Conservation (phyloP, 2,888 invertebrate species). For the Synergus japonicus region DNA sequence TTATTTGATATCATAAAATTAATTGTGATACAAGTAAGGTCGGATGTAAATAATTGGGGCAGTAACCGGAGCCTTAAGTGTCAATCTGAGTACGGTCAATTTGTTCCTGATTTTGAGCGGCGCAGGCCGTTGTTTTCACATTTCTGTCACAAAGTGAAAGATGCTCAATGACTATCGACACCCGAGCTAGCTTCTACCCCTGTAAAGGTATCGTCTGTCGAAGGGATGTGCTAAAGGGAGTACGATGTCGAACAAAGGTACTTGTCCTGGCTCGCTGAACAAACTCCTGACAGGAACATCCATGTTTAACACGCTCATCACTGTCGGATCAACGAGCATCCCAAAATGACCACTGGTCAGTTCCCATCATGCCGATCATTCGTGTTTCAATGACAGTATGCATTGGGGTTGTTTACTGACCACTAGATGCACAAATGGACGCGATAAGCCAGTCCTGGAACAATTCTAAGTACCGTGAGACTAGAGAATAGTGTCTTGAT, state of each 20-base stretch:
- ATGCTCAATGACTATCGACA: not conserved
- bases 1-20: no score
- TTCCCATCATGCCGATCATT: constrained; percentile 48
- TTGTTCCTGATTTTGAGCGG: not conserved
- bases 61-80: not conserved
- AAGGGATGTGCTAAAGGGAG: not conserved
- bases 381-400: constrained; percentile 47
- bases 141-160: constrained; percentile 8
- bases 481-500: constrained; percentile 35
- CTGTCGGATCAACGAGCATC: constrained; percentile 47
- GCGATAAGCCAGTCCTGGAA: constrained; percentile 69
- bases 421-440: constrained; percentile 59
- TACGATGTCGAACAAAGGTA: not conserved
- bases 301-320: constrained; percentile 56
- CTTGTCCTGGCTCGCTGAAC: not conserved
- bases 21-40: no score
- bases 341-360: constrained; percentile 74
- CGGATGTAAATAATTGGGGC: not conserved
- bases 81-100: not conserved
- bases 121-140: constrained; percentile 1
- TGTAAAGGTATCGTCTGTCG: constrained; percentile 3
- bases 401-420: constrained; percentile 61
- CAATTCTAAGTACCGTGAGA: constrained; percentile 70
- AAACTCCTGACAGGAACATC: constrained; percentile 40
- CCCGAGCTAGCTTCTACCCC: not conserved